Percentiles rank a stretch among this genome's conserved stretches.
These are phyloP conservation scores for Pristiophorus japonicus DNA, from an alignment of 2,113 vertebrate species.

Conservation along the genomic window DNA sequence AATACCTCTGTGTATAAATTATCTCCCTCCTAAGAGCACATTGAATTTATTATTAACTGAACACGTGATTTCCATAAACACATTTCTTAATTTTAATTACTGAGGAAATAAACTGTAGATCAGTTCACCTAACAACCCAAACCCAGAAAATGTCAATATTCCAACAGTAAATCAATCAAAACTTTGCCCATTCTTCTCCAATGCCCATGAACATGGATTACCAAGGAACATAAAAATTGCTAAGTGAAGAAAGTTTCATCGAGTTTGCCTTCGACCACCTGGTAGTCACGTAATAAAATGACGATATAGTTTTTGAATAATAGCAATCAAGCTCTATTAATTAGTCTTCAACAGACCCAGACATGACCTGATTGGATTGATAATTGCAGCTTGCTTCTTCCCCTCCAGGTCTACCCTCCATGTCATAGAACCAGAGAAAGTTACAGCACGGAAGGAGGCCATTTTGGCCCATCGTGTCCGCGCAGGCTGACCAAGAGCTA, in stretches of 20 bases:
- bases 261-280: not conserved
- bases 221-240: not conserved
- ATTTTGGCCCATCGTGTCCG: no score
- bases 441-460: no score
- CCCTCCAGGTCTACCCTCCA: not conserved
- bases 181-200: not conserved
- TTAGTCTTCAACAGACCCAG: not conserved
- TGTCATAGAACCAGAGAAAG: no score
- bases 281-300: not conserved
- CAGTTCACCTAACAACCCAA: not conserved
- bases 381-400: not conserved
- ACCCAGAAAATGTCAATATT: not conserved
- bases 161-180: not conserved
- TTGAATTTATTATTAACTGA: slow-evolving; percentile 17
- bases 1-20: not conserved
- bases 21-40: not conserved
- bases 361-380: not conserved
- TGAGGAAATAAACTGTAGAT: not conserved
- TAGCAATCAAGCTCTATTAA: no score
- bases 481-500: no score
- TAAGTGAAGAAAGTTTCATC: not conserved
- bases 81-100: not conserved
- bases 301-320: no score
- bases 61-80: not conserved
- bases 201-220: not conserved